A percentile compares a stretch with the other conserved stretches of the same genome.
Conservation (phyloP, 1,140 invertebrate genomes). For the Ericerus pela region DNA sequence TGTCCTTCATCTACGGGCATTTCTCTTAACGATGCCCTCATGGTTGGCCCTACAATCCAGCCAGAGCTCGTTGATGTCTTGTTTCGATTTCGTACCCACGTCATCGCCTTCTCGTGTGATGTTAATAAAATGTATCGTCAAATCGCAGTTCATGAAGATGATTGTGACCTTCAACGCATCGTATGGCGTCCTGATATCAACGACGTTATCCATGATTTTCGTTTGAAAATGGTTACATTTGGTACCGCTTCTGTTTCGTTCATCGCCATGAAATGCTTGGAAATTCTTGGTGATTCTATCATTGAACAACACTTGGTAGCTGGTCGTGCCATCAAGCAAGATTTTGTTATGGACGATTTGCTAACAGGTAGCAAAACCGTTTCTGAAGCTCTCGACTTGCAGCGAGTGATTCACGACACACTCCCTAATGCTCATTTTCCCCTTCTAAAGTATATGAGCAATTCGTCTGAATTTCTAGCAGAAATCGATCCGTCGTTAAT, state of each 20-base stretch:
- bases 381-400: background rate
- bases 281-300: background rate
- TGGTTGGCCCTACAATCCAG: constrained; percentile 18
- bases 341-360: constrained; percentile 11
- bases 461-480: background rate
- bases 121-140: constrained; percentile 32
- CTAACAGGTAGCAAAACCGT: background rate
- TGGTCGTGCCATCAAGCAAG: background rate
- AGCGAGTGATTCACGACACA: background rate
- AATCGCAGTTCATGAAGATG: constrained; percentile 21
- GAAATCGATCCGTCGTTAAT: background rate
- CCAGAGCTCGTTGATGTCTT: constrained; percentile 21
- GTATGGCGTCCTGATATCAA: no score
- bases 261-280: constrained; percentile 27
- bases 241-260: constrained; percentile 27
- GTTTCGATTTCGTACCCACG: constrained; percentile 21
- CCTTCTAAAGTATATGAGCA: constrained; percentile 19
- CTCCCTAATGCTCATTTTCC: background rate
- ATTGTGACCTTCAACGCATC: constrained; percentile 24
- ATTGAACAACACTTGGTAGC: background rate
- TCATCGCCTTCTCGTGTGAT: constrained; percentile 24
- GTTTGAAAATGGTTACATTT: constrained; percentile 27
- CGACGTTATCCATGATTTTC: constrained; percentile 24
- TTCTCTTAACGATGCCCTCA: constrained; percentile 15
- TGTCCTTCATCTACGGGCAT: background rate